A percentile compares a stretch with the other conserved stretches of the same genome.
Evolutionary conservation across 92 coral and sea anemone species (phyloP).

Genomic region (Virgularia gustaviana): DNA sequence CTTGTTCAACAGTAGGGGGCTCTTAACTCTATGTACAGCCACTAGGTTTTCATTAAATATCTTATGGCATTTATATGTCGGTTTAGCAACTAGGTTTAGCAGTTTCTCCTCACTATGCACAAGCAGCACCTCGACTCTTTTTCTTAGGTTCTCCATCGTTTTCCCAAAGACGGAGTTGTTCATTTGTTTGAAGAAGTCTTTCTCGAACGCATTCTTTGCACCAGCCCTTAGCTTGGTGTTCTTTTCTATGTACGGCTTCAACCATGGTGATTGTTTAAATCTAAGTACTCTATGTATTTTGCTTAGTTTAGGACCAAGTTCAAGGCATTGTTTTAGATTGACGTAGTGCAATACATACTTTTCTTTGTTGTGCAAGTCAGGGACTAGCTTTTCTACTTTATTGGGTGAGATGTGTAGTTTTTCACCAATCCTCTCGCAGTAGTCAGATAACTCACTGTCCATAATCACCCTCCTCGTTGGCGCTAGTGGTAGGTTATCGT

Average conservation of each 20-base stretch:
- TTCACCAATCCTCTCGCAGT: not conserved
- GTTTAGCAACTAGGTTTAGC: not conserved
- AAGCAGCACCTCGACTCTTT: constrained; percentile 2
- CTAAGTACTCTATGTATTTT: not conserved
- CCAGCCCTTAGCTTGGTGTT: not conserved
- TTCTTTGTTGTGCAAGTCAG: not conserved
- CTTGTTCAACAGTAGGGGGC: too few species aligned
- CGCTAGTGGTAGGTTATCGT: not conserved
- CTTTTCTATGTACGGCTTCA: not conserved
- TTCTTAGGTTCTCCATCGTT: constrained; percentile 16
- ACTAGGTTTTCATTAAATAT: too few species aligned
- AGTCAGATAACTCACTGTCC: not conserved
- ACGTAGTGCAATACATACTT: not conserved
- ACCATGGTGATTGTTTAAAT: constrained; percentile 1
- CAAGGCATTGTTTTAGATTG: not conserved
- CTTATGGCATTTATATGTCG: not conserved
- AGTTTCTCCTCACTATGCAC: not conserved
- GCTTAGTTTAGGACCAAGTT: not conserved
- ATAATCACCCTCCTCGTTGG: not conserved
- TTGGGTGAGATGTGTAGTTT: not conserved
- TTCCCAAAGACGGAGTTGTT: constrained; percentile 2
- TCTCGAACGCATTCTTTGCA: constrained; percentile 2
- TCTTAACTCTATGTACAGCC: too few species aligned
- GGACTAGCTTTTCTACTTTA: not conserved
- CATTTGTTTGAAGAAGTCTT: not conserved